Conservation (phyloP, 2,797 vertebrate species). For the Bovichtus variegatus region DNA sequence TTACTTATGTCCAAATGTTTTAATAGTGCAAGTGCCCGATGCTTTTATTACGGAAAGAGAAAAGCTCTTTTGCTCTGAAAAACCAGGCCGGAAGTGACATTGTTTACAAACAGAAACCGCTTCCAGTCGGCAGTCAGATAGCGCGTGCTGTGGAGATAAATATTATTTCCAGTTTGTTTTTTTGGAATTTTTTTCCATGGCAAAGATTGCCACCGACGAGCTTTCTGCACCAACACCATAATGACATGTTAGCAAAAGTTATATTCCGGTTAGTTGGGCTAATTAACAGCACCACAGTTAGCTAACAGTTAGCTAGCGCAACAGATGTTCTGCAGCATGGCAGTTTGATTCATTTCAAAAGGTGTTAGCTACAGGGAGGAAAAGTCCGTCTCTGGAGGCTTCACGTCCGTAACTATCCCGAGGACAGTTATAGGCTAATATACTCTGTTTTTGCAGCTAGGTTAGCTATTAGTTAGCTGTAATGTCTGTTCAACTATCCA, state of each 20-base stretch:
- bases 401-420: background rate
- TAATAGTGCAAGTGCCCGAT: rapidly evolving
- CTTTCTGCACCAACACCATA: background rate
- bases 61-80: slow-evolving; percentile 31
- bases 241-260: background rate
- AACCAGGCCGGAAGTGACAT: slow-evolving; percentile 36
- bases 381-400: background rate
- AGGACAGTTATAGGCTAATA: background rate
- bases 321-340: slow-evolving; percentile 7
- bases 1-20: background rate
- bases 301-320: slow-evolving; percentile 42
- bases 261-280: background rate
- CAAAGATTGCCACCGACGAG: rapidly evolving
- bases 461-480: background rate
- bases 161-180: background rate
- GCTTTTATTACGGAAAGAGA: slow-evolving; percentile 44
- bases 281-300: background rate
- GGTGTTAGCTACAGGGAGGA: slow-evolving; percentile 28
- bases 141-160: background rate
- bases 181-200: background rate
- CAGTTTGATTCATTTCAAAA: slow-evolving; percentile 59
- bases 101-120: slow-evolving; percentile 64
- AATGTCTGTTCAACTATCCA: background rate
- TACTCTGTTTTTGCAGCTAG: background rate
- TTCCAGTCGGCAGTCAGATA: slow-evolving; percentile 18